Base-by-base conservation (phyloP, 1,140 invertebrate genomes). In the Bombus ignitus region DNA sequence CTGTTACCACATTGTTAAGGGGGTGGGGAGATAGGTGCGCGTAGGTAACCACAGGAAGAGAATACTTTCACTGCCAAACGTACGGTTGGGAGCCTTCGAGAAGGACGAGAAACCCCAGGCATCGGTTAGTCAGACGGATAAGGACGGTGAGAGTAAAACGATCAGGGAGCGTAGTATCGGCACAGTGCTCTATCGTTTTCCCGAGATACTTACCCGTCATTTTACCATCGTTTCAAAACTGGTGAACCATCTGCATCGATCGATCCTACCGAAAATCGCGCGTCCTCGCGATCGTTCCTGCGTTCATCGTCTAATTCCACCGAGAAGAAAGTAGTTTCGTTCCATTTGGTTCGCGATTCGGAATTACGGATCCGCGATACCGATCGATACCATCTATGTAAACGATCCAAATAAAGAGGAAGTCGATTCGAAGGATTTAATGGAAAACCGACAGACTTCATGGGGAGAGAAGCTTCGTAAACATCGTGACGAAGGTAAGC, bases 51-150 rank as follows among this genome's bases (percentile, higher is more conserved):
- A 91, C 92, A 94, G 92, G 94, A 94, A 94, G 93, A 93, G 91
- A 94, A 93, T 92, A 94, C 94, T 95, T 95, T 95, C 94, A 95
- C 94, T 94, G 91, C 91, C 92, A 93, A 94, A 93, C 57, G 92
- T 90, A 87, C 85, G 87, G 83, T 83, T 72, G 88, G 84, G 88
- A 92, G 92, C 88, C 90, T 92, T 91, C 81, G 90, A 91, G 91
- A 91, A 94, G 92, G 90, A 93, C 87, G 90, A 91, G 85, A 89
- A 92, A 92, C 88, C 35, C 53, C 79, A 18, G 65, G 5, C 77
- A 83, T 18, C 57, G 81, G 74, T 35, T 37, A 35, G 53, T 57
- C 74, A 53, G 74, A 81, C 47, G 37, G n/a, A 89, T 77, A 80
- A 89, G 62, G 87, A 89, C 32, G 62, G 86, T 87, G 82, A 87